A percentile compares a stretch with the other conserved stretches of the same genome.
phyloP scores from a whole-genome alignment of 2,113 vertebrate genomes.

The Oncorhynchus mykiss region DNA sequence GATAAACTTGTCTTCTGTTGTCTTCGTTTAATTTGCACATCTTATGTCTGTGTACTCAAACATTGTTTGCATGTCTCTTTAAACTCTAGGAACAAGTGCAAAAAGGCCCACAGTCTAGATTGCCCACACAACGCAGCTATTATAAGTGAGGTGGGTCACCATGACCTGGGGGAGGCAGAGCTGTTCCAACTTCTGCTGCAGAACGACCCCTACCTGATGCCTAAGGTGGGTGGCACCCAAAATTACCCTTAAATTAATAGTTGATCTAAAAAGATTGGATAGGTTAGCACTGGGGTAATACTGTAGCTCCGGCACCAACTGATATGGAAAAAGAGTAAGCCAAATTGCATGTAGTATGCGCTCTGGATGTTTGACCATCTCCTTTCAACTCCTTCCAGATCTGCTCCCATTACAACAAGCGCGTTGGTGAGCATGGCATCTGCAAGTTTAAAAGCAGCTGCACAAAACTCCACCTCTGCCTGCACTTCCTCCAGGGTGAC shows the following conservation, averaged over 20 bases:
- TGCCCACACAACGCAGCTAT: conserved; percentile 47
- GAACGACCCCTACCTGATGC: conserved; percentile 72
- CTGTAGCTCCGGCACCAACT: neutral
- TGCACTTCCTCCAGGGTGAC: conserved; percentile 63
- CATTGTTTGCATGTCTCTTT: neutral
- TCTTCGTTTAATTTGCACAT: too few species aligned
- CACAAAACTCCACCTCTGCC: conserved; percentile 73
- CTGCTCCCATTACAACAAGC: conserved; percentile 75
- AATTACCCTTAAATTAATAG: too few species aligned
- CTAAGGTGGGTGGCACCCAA: conserved; percentile 60
- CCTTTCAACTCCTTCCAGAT: conserved; percentile 49
- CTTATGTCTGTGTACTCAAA: neutral
- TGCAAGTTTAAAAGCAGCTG: conserved; percentile 63
- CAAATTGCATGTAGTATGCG: neutral
- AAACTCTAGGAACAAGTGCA: conserved; percentile 67
- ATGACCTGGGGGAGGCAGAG: conserved; percentile 53
- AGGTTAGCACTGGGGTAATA: too few species aligned
- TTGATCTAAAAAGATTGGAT: too few species aligned
- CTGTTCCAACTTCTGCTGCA: conserved; percentile 74
- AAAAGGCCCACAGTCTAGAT: conserved; percentile 58
- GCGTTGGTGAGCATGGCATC: conserved; percentile 60
- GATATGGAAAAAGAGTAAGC: neutral
- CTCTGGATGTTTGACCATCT: neutral
- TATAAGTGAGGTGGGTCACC: conserved; percentile 45
- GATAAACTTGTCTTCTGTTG: too few species aligned